Percentiles rank a stretch among this genome's conserved stretches.
phyloP scores from a whole-genome alignment of 2,113 vertebrate species.

The Mobula hypostoma region DNA sequence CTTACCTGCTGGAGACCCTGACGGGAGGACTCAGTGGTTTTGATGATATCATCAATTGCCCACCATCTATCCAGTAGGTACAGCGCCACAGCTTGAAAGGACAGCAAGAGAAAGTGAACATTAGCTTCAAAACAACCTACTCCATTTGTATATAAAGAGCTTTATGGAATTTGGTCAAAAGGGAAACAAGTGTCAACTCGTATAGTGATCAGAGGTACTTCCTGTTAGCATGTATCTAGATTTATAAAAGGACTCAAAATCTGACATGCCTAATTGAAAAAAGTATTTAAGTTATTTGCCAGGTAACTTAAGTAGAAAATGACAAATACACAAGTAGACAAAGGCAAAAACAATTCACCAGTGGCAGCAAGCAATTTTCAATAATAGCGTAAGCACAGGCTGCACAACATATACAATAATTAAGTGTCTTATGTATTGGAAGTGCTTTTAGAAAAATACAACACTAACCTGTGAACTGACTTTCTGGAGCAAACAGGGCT shows the following conservation, averaged over 20 bases:
- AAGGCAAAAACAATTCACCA: neutral
- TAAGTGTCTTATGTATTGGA: neutral
- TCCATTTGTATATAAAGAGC: neutral
- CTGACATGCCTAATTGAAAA: neutral
- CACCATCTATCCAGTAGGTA: conserved; percentile 79
- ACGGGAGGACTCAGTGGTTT: conserved; percentile 60
- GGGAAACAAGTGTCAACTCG: neutral
- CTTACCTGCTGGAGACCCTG: conserved; percentile 70
- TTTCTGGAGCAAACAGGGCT: conserved; percentile 72
- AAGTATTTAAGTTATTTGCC: neutral
- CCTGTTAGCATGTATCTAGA: neutral
- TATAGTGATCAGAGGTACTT: neutral
- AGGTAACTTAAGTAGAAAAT: neutral
- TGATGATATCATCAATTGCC: conserved; percentile 73
- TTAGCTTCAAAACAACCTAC: neutral
- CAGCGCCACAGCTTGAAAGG: conserved; percentile 65
- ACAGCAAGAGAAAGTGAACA: conserved; percentile 35
- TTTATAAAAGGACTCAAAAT: neutral
- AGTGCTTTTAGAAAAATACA: neutral
- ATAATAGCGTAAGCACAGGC: neutral
- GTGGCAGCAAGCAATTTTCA: neutral
- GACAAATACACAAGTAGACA: neutral
- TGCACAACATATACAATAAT: neutral
- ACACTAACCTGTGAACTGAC: conserved; percentile 62
- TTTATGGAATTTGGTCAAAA: neutral